Percentiles rank a stretch among this genome's conserved stretches.
Conservation (phyloP, 1,140 invertebrate species). For the Patella vulgata region DNA sequence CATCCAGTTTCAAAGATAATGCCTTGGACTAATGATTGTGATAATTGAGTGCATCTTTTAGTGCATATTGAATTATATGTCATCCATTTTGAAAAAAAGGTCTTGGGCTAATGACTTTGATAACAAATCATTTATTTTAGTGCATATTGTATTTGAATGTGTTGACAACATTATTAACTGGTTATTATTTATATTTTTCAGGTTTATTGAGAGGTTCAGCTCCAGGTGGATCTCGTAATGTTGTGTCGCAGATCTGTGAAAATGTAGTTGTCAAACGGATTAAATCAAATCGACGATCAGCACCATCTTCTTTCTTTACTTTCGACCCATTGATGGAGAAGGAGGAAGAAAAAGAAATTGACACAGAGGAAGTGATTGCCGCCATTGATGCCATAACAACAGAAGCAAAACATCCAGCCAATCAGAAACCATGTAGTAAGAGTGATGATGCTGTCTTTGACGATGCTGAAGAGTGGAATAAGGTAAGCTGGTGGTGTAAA, state of each 20-base stretch:
- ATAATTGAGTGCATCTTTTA: no score
- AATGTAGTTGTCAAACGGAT: conserved; percentile 37
- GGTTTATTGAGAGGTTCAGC: conserved; percentile 54
- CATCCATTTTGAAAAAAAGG: no score
- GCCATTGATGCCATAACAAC: conserved; percentile 31
- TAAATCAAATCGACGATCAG: conserved; percentile 32
- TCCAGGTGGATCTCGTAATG: conserved; percentile 43
- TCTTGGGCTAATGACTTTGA: no score
- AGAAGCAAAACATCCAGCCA: conserved; percentile 4
- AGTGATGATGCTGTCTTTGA: conserved; percentile 71
- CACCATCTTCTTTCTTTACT: conserved; percentile 29
- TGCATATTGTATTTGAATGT: no score
- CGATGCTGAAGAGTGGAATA: conserved; percentile 93
- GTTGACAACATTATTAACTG: no score
- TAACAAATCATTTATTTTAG: no score
- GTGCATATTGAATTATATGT: no score
- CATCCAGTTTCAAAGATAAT: no score
- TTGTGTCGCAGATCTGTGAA: conserved; percentile 53
- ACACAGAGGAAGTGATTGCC: conserved; percentile 35
- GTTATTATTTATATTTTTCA: conserved; percentile 37
- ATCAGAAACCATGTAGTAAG: not conserved
- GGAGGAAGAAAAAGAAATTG: conserved; percentile 43
- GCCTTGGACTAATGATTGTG: no score
- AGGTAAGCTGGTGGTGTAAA: conserved; percentile 69
- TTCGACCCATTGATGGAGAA: conserved; percentile 49